phyloP scores from a whole-genome alignment of 30 jellyfish, hydroid and myxozoan species.

The Chrysaora quinquecirrha region DNA sequence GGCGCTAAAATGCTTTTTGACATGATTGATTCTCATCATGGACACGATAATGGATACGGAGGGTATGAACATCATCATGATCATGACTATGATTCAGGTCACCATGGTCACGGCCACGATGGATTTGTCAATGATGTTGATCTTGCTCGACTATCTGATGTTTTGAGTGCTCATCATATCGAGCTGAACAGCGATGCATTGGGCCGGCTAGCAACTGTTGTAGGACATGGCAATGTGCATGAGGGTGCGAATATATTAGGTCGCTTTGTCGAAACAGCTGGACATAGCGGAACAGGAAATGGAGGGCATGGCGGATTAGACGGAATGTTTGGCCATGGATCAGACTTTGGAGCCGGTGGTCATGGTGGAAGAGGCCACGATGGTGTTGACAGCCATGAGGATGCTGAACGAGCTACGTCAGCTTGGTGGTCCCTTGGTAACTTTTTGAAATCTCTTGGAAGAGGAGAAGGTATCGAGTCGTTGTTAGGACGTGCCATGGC shows the following conservation, averaged over 20 bases:
- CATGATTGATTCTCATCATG: constrained; percentile 16
- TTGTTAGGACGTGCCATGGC: constrained; percentile 43
- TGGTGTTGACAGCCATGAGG: constrained; percentile 10
- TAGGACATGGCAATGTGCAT: constrained; percentile 85
- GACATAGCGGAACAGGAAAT: constrained; percentile 37
- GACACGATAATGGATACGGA: not conserved
- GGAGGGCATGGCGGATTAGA: constrained; percentile 49
- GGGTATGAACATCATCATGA: constrained; percentile 10
- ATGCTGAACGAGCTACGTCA: constrained; percentile 27
- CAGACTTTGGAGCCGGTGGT: not conserved
- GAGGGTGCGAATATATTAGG: constrained; percentile 70
- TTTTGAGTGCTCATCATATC: constrained; percentile 50
- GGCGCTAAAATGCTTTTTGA: constrained; percentile 46
- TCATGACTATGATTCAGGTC: constrained; percentile 23
- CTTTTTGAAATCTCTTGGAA: constrained; percentile 36
- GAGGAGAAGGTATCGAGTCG: constrained; percentile 36
- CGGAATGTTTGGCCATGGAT: not conserved
- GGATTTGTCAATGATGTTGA: constrained; percentile 52
- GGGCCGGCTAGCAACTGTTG: constrained; percentile 68
- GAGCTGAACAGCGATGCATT: constrained; percentile 18
- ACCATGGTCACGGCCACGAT: constrained; percentile 5
- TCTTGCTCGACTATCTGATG: constrained; percentile 14
- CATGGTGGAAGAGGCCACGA: not conserved
- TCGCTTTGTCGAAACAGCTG: constrained; percentile 59
- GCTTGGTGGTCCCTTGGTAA: constrained; percentile 74